phyloP scores from a whole-genome alignment of 2,888 invertebrate species.

The Oligia latruncula region DNA sequence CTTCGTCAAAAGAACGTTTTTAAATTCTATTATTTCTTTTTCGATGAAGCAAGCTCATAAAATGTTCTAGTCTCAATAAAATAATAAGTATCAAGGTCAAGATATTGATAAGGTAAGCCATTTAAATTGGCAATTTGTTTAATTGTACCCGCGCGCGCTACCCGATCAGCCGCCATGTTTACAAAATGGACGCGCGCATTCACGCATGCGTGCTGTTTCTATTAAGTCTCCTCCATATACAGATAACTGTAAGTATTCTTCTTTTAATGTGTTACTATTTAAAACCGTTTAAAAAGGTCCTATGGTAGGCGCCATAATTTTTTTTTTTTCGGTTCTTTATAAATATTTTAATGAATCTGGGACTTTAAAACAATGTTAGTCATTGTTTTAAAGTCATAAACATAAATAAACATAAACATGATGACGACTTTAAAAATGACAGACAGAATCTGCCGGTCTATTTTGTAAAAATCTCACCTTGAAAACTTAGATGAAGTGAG shows the following conservation, averaged over 20 bases:
- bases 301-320: not conserved
- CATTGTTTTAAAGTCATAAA: too few species aligned
- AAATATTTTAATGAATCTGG: not conserved
- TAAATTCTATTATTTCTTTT: not conserved
- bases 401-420: not conserved
- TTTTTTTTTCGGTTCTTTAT: not conserved
- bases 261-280: not conserved
- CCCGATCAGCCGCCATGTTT: slow-evolving; percentile 79
- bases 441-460: not conserved
- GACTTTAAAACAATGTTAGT: not conserved
- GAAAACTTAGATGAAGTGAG: not conserved
- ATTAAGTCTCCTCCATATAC: slow-evolving; percentile 79
- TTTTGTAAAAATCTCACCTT: not conserved
- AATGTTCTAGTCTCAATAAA: slow-evolving; percentile 22
- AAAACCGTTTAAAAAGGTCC: not conserved
- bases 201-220: slow-evolving; percentile 81
- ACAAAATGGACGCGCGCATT: slow-evolving; percentile 83
- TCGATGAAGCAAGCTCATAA: not conserved
- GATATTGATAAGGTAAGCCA: slow-evolving; percentile 42
- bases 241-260: slow-evolving; percentile 80
- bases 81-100: slow-evolving; percentile 41
- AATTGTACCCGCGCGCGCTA: slow-evolving; percentile 66
- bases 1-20: not conserved
- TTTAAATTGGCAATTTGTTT: slow-evolving; percentile 77
- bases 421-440: not conserved